Evolutionary conservation across 2,888 invertebrate genomes (phyloP).

Genomic region (Actias luna): DNA sequence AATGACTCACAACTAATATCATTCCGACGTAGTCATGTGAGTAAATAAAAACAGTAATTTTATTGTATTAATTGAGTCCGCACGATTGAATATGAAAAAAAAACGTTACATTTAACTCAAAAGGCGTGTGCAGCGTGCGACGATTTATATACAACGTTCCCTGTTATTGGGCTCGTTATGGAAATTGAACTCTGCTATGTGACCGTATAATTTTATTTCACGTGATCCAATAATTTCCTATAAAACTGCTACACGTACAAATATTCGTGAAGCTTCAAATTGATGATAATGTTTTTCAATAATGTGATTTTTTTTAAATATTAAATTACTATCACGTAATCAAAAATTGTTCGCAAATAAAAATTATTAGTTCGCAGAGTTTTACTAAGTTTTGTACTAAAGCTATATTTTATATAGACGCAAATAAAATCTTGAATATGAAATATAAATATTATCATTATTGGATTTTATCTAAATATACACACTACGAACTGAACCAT

Average conservation of each 20-base stretch:
- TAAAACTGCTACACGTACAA: conserved; percentile 39
- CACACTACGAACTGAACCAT: too few relatives aligned
- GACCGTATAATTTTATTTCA: conserved; percentile 47
- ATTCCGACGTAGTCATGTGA: background rate
- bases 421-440: too few relatives aligned
- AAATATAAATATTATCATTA: too few relatives aligned
- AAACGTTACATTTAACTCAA: conserved; percentile 8
- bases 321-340: too few relatives aligned
- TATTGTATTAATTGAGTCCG: background rate
- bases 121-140: background rate
- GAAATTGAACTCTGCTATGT: conserved; percentile 45
- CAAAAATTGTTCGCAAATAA: too few relatives aligned
- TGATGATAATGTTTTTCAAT: conserved; percentile 18
- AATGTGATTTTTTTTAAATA: background rate
- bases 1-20: background rate
- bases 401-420: too few relatives aligned
- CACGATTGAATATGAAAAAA: conserved; percentile 4
- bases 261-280: conserved; percentile 29
- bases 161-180: conserved; percentile 51
- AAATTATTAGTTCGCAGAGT: too few relatives aligned
- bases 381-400: too few relatives aligned
- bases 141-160: conserved; percentile 18
- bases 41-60: background rate
- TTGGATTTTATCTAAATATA: too few relatives aligned
- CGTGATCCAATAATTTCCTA: conserved; percentile 44